Conservation (phyloP, 2,888 invertebrate genomes). For the Phlogophora meticulosa region DNA sequence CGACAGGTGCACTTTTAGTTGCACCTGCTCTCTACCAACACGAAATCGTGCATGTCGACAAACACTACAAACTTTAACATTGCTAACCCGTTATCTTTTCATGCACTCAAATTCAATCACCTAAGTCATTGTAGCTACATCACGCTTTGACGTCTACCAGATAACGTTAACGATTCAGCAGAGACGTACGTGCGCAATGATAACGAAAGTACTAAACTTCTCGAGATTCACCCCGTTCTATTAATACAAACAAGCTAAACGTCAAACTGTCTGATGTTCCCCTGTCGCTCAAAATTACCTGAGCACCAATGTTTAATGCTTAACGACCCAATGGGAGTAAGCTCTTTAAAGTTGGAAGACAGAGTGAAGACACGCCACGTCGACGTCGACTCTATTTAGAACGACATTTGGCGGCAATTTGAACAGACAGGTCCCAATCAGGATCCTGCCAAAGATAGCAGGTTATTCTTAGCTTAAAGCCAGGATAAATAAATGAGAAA, state of each 20-base stretch:
- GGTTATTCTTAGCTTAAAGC: constrained; percentile 60
- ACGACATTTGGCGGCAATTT: constrained; percentile 56
- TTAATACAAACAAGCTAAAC: constrained; percentile 38
- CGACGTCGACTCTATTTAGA: constrained; percentile 50
- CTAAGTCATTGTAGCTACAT: constrained; percentile 22
- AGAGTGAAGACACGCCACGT: constrained; percentile 40
- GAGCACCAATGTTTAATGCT: constrained; percentile 53
- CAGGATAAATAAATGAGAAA: constrained; percentile 57
- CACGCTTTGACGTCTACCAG: constrained; percentile 28
- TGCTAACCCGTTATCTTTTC: not conserved
- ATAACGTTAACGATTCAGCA: constrained; percentile 37
- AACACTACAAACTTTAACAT: not conserved
- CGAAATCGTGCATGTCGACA: not conserved
- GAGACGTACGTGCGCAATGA: constrained; percentile 33
- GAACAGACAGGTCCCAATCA: constrained; percentile 57
- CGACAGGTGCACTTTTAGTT: constrained; percentile 13
- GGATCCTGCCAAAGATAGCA: constrained; percentile 57
- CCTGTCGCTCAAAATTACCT: constrained; percentile 55
- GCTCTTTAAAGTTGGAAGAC: constrained; percentile 53
- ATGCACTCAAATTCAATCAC: constrained; percentile 29
- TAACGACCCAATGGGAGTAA: constrained; percentile 56
- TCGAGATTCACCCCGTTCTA: constrained; percentile 24
- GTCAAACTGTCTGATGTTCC: constrained; percentile 44
- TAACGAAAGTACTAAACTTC: constrained; percentile 31
- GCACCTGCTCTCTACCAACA: constrained; percentile 15